Base-by-base conservation (phyloP, 2,113 vertebrate genomes). In the Leucopternis melanops region DNA sequence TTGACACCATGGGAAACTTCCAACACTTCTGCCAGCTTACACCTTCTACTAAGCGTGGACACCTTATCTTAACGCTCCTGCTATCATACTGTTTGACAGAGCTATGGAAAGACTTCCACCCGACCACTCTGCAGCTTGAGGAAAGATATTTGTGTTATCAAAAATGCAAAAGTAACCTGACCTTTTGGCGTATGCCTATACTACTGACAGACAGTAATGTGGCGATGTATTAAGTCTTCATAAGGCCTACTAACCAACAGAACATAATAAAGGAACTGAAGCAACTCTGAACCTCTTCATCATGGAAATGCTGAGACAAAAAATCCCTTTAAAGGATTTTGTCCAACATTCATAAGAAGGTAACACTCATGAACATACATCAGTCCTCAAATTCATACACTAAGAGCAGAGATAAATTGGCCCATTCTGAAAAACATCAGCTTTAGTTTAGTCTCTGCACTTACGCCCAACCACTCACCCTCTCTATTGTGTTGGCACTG, bases 41-140 rank as follows among this genome's bases (percentile, higher is more conserved):
- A 66, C 29, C 5, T 42, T 58, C 42, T 54, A 38, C 72, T n/a
- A 25, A 66, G 50, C 0, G 0, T 3, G 16, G 63, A 61, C 36
- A n/a, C 42, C 61, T 85, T 82, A 82, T 73, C 91, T 63, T 25
- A 14, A 42, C 20, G 4, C 55, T 81, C 19, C 63, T 67, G 42
- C 38, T 66, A 70, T 55, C 72, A 38, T 29, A 45, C 18, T 3
- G 20, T 29, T 54, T 34, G 83, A 71, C 32, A 65, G 15, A 86
- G 49, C 40, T 34, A 45, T 6, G 2, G 40, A 54, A 88, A 9
- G 63, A 45, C 54, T 92, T 87, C 45, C 40, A 87, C 23, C n/a
- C 47, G 50, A 74, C 31, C 1, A 0, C 42, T 36, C 38, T 16
- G 50, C 52, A 81, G 59, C 58, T 88, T 23, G 57, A 52, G 21